These are phyloP conservation scores for Ephialtes manifestator DNA, from an alignment of 2,888 invertebrate species.

Conservation along the genomic window DNA sequence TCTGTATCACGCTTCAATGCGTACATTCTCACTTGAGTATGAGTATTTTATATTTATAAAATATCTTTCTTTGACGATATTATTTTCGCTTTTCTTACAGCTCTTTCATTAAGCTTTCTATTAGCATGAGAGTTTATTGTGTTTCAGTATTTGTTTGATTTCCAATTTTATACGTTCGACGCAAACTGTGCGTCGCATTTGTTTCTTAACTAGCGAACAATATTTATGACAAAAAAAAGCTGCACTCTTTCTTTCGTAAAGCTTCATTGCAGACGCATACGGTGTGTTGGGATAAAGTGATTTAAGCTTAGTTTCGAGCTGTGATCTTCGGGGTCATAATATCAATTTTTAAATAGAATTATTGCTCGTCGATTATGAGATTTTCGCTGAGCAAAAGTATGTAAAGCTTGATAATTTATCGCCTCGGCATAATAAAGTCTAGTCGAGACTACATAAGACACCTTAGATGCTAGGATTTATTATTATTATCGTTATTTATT, in stretches of 20 bases:
- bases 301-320: constrained; percentile 24
- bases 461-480: constrained; percentile 59
- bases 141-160: constrained; percentile 23
- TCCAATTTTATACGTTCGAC: constrained; percentile 27
- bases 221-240: background rate
- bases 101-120: constrained; percentile 56
- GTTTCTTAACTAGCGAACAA: constrained; percentile 17
- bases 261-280: constrained; percentile 49
- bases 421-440: constrained; percentile 36
- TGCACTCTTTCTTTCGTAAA: constrained; percentile 41
- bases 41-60: constrained; percentile 19
- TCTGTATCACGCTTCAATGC: constrained; percentile 34
- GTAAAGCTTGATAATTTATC: constrained; percentile 44
- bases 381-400: constrained; percentile 26
- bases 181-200: constrained; percentile 36
- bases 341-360: background rate
- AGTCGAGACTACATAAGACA: constrained; percentile 42
- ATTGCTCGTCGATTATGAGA: constrained; percentile 13
- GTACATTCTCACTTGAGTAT: constrained; percentile 46
- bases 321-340: constrained; percentile 20
- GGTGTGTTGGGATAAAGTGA: constrained; percentile 49
- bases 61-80: constrained; percentile 34
- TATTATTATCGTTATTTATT: constrained; percentile 37
- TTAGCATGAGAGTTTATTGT: constrained; percentile 61
- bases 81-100: constrained; percentile 54